Evolutionary conservation across 2,113 vertebrate genomes (phyloP), one percentile per base, ranked within the genome.

Genomic region (Sterrhoptilus dennistouni): DNA sequence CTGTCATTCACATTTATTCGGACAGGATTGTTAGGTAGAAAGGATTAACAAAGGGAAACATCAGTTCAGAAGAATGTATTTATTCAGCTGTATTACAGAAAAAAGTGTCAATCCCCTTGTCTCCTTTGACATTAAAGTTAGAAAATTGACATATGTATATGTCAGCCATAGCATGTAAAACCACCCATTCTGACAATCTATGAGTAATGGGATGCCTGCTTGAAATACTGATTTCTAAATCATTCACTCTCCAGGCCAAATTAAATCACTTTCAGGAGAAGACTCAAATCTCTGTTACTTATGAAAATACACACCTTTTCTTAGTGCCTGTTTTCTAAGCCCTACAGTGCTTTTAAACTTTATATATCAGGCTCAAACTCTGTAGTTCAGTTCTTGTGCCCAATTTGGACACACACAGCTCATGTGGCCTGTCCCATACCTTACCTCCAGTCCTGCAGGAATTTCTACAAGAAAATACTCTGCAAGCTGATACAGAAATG

Each of bases 161-260:
- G 42, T 50, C 68, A 88, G 7, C 74, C 14, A 5, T 14, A 65
- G n/a, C 28, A 44, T 28, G 44, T 25, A 60, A 76, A 78, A 52
- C 8, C 70, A 2, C 3, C 2, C 4, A 0, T 40, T 27, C 11
- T 19, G 77, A 11, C n/a, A 52, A 17, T n/a, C 47, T 44, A 0
- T 19, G 31, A 63, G 16, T n/a, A 70, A 63, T 38, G 24, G 0
- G 0, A 14, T 64, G 40, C 28, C 27, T 56, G 23, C 22, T 71
- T 79, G 36, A 65, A 87, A 63, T 83, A 11, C 14, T 70, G 45
- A 69, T 27, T 79, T 31, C 16, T 50, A 31, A 59, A 59, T 57
- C 4, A 17, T 72, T 78, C 93, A 61, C 31, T 76, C 42, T 74
- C 38, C 45, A 80, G 36, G 24, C 18, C 83, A 75, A 81, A 49